Percentiles rank a stretch among this genome's conserved stretches.
Evolutionary conservation across 2,888 invertebrate species (phyloP).

Genomic region (Protophormia terraenovae): DNA sequence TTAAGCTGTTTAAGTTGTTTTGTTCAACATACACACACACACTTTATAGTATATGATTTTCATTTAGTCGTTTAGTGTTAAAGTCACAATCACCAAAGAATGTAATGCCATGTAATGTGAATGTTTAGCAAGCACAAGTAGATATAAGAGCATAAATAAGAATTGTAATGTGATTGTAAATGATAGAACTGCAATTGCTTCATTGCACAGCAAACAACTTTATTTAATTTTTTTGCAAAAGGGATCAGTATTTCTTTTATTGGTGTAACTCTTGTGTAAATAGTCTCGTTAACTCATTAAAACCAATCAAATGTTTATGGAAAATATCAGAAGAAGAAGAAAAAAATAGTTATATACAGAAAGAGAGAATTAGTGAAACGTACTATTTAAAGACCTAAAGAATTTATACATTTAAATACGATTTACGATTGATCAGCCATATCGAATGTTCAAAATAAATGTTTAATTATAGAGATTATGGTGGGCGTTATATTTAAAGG

Average conservation of each 20-base stretch:
- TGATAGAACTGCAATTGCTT: conserved; percentile 44
- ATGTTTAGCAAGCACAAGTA: background rate
- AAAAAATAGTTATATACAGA: background rate
- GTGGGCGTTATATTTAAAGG: background rate
- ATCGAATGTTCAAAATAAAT: conserved; percentile 72
- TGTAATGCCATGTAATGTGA: conserved; percentile 43
- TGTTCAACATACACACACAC: conserved; percentile 1
- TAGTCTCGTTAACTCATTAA: conserved; percentile 51
- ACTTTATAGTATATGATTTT: conserved; percentile 52
- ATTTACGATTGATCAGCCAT: conserved; percentile 74
- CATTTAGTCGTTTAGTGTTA: conserved; percentile 54
- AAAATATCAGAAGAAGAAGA: background rate
- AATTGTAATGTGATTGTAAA: conserved; percentile 25
- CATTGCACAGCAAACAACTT: conserved; percentile 40
- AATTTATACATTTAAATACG: conserved; percentile 35
- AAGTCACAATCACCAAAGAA: conserved; percentile 47
- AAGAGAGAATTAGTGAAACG: background rate
- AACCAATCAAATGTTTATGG: conserved; percentile 42
- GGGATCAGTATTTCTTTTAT: conserved; percentile 24
- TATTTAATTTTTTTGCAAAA: conserved; percentile 26
- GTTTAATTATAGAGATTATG: conserved; percentile 69
- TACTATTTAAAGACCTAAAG: conserved; percentile 14
- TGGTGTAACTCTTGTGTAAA: conserved; percentile 2
- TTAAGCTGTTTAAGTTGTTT: conserved; percentile 48
- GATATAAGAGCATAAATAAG: background rate